Conservation (phyloP, 2,797 vertebrate genomes). For the Sternotherus odoratus region DNA sequence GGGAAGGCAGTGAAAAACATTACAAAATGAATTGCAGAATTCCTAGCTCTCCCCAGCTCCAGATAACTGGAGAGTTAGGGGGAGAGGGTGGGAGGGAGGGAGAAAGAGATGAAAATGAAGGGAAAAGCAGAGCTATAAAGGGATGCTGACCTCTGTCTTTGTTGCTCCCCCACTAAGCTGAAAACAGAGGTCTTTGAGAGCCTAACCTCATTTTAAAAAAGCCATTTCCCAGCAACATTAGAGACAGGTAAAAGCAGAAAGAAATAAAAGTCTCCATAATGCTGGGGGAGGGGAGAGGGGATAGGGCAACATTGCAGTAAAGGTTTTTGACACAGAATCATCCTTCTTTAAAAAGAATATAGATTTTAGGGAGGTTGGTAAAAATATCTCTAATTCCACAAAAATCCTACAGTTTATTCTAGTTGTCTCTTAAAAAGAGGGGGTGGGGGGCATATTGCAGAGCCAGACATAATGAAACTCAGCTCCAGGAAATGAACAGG, state of each 20-base stretch:
- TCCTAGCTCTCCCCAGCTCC: background rate
- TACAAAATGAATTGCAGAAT: background rate
- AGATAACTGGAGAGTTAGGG: background rate
- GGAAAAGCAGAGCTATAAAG: slow-evolving; percentile 39
- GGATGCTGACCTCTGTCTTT: background rate
- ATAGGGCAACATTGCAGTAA: background rate
- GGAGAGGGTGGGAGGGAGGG: background rate
- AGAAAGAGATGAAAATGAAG: slow-evolving; percentile 28
- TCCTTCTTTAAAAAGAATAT: slow-evolving; percentile 28
- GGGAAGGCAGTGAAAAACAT: background rate
- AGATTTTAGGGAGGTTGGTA: slow-evolving; percentile 34
- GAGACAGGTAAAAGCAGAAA: slow-evolving; percentile 46
- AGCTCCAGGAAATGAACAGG: slow-evolving; percentile 30
- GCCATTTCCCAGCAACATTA: background rate
- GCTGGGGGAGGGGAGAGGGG: background rate
- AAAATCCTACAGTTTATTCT: slow-evolving; percentile 48
- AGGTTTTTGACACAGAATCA: background rate
- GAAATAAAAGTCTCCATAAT: background rate
- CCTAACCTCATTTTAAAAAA: slow-evolving; percentile 1
- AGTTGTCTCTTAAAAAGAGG: slow-evolving; percentile 25
- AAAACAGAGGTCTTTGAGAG: background rate
- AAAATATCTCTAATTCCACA: slow-evolving; percentile 31
- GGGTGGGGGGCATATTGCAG: background rate
- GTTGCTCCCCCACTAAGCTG: background rate
- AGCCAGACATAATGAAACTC: slow-evolving; percentile 64